Evolutionary conservation across 2,113 vertebrate species (phyloP).

Genomic region (Rafetus swinhoei): DNA sequence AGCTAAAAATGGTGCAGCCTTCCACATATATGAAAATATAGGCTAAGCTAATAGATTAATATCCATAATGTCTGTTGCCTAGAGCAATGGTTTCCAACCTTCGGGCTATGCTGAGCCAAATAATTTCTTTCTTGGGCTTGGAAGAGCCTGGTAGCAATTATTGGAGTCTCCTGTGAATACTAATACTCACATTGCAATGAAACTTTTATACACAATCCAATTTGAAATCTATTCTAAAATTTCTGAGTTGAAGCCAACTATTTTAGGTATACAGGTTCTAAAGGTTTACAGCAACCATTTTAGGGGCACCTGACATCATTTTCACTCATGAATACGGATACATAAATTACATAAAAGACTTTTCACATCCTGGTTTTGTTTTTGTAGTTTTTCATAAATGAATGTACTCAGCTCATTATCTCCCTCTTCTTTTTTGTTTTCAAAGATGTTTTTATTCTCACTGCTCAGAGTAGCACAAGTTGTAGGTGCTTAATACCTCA

Average conservation of each 20-base stretch:
- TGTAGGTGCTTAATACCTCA: neutral
- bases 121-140: slow-evolving; percentile 9
- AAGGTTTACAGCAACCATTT: neutral
- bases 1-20: slow-evolving; percentile 6
- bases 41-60: slow-evolving; percentile 34
- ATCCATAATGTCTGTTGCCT: slow-evolving; percentile 66
- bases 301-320: neutral
- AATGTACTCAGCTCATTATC: neutral
- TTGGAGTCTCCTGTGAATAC: slow-evolving; percentile 43
- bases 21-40: neutral
- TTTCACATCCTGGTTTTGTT: neutral
- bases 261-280: neutral
- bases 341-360: neutral
- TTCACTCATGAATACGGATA: neutral
- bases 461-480: neutral
- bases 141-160: slow-evolving; percentile 60
- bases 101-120: slow-evolving; percentile 62
- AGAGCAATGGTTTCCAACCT: slow-evolving; percentile 66
- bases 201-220: neutral
- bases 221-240: slow-evolving; percentile 27
- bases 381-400: neutral
- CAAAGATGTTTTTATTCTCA: neutral
- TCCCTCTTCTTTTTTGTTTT: neutral
- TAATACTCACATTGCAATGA: neutral
- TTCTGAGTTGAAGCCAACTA: neutral